Evolutionary conservation across 2,888 invertebrate species (phyloP).

Genomic region (Stictocephala bisonia): DNA sequence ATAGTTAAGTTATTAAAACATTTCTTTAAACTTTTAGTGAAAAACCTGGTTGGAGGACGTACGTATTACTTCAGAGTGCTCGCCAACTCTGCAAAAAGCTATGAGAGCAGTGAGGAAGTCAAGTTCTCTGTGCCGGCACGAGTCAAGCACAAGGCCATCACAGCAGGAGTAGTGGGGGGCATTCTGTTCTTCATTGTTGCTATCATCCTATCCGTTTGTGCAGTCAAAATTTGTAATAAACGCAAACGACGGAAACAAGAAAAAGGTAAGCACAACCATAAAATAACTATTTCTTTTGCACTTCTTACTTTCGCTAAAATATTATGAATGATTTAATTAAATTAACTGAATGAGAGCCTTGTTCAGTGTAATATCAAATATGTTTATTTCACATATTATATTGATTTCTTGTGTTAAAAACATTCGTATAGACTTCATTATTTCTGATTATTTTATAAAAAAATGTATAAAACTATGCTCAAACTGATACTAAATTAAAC

Average conservation of each 20-base stretch:
- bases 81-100: conserved; percentile 87
- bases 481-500: too few species aligned
- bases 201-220: conserved; percentile 96
- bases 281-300: too few species aligned
- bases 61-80: conserved; percentile 93
- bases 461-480: too few species aligned
- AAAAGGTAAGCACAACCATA: conserved; percentile 93
- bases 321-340: too few species aligned
- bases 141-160: conserved; percentile 95
- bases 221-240: conserved; percentile 98
- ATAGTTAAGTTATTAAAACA: too few species aligned
- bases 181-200: conserved; percentile 97
- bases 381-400: too few species aligned
- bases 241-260: conserved; percentile 96
- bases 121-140: conserved; percentile 90
- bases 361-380: too few species aligned
- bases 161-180: conserved; percentile 96
- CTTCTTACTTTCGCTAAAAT: too few species aligned
- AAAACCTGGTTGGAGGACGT: conserved; percentile 90
- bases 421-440: too few species aligned
- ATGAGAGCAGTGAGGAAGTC: conserved; percentile 88
- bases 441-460: too few species aligned
- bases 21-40: conserved; percentile 75
- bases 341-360: too few species aligned
- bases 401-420: too few species aligned